Evolutionary conservation across 1,140 invertebrate species (phyloP).

Genomic region (Nephila pilipes): DNA sequence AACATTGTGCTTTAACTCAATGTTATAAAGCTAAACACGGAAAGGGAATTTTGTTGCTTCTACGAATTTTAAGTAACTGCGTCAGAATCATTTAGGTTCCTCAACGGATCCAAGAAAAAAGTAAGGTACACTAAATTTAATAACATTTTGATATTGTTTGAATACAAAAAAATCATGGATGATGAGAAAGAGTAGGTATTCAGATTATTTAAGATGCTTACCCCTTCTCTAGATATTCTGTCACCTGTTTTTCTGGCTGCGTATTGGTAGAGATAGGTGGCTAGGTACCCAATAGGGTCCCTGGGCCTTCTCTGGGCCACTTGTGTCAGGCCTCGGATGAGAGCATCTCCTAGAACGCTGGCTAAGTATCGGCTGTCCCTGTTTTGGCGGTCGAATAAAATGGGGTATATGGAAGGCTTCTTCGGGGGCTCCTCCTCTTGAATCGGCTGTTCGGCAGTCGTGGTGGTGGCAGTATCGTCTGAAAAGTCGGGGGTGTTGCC

Average conservation of each 20-base stretch:
- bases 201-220: neutral
- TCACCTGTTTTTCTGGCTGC: constrained; percentile 55
- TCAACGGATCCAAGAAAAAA: no score
- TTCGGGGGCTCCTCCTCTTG: neutral
- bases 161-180: no score
- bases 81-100: no score
- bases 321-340: constrained; percentile 92
- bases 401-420: constrained; percentile 40
- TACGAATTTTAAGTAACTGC: no score
- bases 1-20: no score
- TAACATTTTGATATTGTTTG: no score
- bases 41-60: no score
- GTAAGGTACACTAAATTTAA: no score
- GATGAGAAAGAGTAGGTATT: neutral
- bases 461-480: neutral
- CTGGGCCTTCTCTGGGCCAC: constrained; percentile 89
- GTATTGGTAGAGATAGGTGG: constrained; percentile 89
- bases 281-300: constrained; percentile 91
- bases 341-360: constrained; percentile 89
- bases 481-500: constrained; percentile 49
- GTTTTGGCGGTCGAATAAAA: constrained; percentile 68
- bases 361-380: constrained; percentile 68
- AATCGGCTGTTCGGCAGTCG: neutral
- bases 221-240: neutral
- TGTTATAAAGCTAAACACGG: no score